These are phyloP conservation scores for Diadegma fenestrale DNA, from an alignment of 2,888 invertebrate genomes.

Conservation along the genomic window DNA sequence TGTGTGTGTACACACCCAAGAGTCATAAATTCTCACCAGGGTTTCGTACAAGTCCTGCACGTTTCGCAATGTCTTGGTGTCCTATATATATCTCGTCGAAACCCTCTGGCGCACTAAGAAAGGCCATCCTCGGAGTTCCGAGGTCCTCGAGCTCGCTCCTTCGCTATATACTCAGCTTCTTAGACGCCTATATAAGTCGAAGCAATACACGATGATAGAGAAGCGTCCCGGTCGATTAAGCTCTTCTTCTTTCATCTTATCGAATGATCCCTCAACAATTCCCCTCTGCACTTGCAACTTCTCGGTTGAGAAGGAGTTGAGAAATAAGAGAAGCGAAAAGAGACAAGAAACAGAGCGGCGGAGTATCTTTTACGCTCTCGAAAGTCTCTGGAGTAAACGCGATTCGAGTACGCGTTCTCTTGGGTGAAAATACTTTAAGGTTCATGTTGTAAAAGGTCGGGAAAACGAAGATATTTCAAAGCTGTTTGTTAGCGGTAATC, in stretches of 20 bases:
- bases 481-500: not conserved
- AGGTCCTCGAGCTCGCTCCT: slow-evolving; percentile 51
- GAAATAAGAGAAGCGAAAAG: slow-evolving; percentile 1
- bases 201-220: slow-evolving; percentile 33
- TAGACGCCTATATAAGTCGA: slow-evolving; percentile 32
- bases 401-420: slow-evolving; percentile 5
- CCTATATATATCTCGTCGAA: slow-evolving; percentile 23
- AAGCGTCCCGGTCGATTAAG: slow-evolving; percentile 58
- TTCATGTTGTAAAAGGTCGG: not conserved
- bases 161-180: slow-evolving; percentile 26
- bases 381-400: slow-evolving; percentile 10
- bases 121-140: slow-evolving; percentile 44
- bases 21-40: slow-evolving; percentile 62
- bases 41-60: slow-evolving; percentile 42
- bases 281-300: slow-evolving; percentile 8
- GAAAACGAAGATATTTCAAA: not conserved
- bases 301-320: not conserved
- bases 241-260: slow-evolving; percentile 54
- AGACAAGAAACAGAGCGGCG: not conserved
- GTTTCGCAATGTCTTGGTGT: slow-evolving; percentile 46
- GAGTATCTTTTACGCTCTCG: slow-evolving; percentile 24
- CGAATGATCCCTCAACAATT: slow-evolving; percentile 30
- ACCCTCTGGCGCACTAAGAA: not conserved
- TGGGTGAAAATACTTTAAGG: not conserved
- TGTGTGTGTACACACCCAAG: slow-evolving; percentile 25